A percentile compares a stretch with the other conserved stretches of the same genome.
Conservation (phyloP, 2,888 invertebrate genomes). For the Heliconius charithonia region DNA sequence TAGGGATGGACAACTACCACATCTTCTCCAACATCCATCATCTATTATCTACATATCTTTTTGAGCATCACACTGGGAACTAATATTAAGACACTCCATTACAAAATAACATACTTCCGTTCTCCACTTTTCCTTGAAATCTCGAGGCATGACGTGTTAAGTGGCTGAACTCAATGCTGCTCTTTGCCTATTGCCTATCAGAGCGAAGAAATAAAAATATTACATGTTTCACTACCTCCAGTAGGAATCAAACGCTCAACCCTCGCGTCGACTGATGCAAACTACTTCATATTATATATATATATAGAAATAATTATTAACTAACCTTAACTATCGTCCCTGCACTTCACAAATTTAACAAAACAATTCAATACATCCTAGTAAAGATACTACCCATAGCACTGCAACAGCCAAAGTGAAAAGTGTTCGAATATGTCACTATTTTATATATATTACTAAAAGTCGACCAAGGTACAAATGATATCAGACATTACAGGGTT, state of each 20-base stretch:
- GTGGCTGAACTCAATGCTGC: too few species aligned
- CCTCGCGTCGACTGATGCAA: background rate
- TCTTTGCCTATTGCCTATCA: too few species aligned
- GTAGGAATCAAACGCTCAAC: background rate
- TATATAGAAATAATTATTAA: background rate
- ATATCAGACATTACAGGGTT: background rate
- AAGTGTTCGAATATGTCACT: background rate
- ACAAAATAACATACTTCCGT: too few species aligned
- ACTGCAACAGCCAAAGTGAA: background rate
- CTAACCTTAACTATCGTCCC: background rate
- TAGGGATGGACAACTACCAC: too few species aligned
- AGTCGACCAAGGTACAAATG: background rate
- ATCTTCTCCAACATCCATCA: too few species aligned
- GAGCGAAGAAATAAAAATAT: too few species aligned
- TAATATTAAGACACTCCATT: too few species aligned
- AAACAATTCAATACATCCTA: background rate
- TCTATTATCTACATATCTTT: too few species aligned
- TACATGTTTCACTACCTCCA: background rate
- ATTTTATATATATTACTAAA: background rate
- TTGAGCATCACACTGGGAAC: too few species aligned
- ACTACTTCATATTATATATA: accelerated
- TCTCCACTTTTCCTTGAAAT: too few species aligned
- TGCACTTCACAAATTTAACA: background rate
- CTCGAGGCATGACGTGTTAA: too few species aligned
- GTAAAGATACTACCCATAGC: background rate